Conservation (phyloP, 1,140 invertebrate genomes). For the Camponotus floridanus region DNA sequence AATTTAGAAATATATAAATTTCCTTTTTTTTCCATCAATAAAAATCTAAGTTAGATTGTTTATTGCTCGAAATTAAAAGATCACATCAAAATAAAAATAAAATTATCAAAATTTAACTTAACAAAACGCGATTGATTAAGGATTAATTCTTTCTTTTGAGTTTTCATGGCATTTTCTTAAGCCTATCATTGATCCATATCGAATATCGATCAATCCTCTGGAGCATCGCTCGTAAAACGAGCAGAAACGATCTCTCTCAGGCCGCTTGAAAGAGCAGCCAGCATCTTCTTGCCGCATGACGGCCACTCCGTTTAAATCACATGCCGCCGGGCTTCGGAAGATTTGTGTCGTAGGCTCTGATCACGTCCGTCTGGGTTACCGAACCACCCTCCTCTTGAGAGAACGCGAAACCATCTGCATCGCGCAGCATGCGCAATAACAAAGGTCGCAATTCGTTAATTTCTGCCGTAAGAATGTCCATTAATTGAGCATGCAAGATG, state of each 20-base stretch:
- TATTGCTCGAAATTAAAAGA: background rate
- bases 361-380: conserved; percentile 96
- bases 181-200: background rate
- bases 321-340: conserved; percentile 93
- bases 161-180: background rate
- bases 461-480: conserved; percentile 60
- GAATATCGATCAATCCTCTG: background rate
- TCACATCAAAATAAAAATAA: background rate
- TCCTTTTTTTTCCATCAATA: background rate
- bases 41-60: background rate
- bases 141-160: conserved; percentile 14
- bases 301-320: conserved; percentile 83
- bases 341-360: conserved; percentile 97
- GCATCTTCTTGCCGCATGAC: conserved; percentile 10
- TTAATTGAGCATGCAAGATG: conserved; percentile 14
- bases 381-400: conserved; percentile 99
- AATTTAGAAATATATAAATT: background rate
- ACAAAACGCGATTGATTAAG: background rate
- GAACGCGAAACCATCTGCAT: conserved; percentile 98
- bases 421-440: conserved; percentile 73
- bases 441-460: conserved; percentile 71
- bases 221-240: conserved; percentile 17
- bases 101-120: conserved; percentile 1
- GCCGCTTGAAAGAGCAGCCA: conserved; percentile 21
- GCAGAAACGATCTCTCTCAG: conserved; percentile 5